A percentile compares a stretch with the other conserved stretches of the same genome.
Evolutionary conservation across 2,113 vertebrate species (phyloP).

Genomic region (Probosciger aterrimus): DNA sequence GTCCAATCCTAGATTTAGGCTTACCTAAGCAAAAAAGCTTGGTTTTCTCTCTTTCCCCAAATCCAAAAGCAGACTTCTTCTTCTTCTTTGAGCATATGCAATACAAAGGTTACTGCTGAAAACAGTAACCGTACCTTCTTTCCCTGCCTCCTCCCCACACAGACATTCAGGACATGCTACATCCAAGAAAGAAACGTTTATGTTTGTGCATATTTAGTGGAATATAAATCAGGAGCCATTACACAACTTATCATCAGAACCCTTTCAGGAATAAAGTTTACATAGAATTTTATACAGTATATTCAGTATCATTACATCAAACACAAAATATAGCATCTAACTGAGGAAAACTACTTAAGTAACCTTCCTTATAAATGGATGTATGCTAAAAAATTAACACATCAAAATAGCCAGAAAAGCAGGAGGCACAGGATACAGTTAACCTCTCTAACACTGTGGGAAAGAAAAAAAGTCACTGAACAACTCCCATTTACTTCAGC

Average conservation of each 20-base stretch:
- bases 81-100: background rate
- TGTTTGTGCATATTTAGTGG: background rate
- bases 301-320: constrained; percentile 20
- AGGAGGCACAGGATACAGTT: constrained; percentile 30
- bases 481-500: background rate
- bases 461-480: background rate
- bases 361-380: background rate
- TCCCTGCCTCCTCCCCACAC: background rate
- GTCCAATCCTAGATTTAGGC: background rate
- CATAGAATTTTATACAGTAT: background rate
- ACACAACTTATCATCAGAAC: background rate
- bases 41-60: background rate
- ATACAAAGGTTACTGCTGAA: background rate
- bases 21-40: background rate
- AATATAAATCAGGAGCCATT: background rate
- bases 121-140: background rate
- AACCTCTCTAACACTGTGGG: constrained; percentile 27
- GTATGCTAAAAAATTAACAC: constrained; percentile 36
- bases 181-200: background rate
- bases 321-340: background rate
- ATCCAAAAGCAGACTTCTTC: background rate
- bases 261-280: background rate
- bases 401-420: constrained; percentile 57
- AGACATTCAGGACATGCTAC: background rate
- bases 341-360: background rate